A percentile compares a stretch with the other conserved stretches of the same genome.
These are phyloP conservation scores for Gasteruption jaculator DNA, from an alignment of 2,888 invertebrate genomes.

Conservation along the genomic window DNA sequence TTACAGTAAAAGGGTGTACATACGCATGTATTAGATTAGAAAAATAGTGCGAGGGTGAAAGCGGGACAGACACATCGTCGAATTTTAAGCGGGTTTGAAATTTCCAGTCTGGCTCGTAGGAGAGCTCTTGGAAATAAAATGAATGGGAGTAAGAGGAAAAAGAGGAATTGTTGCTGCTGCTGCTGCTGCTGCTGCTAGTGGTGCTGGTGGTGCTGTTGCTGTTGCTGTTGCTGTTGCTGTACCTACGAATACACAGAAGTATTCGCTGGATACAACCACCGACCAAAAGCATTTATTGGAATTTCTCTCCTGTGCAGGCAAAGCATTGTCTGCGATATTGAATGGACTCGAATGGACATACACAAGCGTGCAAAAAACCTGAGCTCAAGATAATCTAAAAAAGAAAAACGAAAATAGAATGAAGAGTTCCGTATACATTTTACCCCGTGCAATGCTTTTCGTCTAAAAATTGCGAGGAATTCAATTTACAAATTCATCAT, in stretches of 20 bases:
- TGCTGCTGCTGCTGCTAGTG: constrained; percentile 3
- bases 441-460: too few species aligned
- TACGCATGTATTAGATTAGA: neutral
- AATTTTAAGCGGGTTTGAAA: constrained; percentile 18
- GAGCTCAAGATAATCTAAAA: too few species aligned
- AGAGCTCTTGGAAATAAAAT: too few species aligned
- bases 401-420: too few species aligned
- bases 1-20: constrained; percentile 9
- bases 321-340: too few species aligned
- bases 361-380: too few species aligned
- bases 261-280: constrained; percentile 19
- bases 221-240: neutral
- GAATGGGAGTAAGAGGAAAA: neutral
- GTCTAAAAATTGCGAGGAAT: too few species aligned
- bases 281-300: constrained; percentile 27
- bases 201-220: neutral
- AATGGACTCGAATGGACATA: too few species aligned
- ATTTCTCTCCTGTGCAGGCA: constrained; percentile 27
- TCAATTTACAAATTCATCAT: too few species aligned
- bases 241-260: neutral
- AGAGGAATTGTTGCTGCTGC: neutral
- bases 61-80: neutral
- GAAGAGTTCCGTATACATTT: too few species aligned
- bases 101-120: constrained; percentile 15
- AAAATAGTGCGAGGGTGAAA: neutral